Evolutionary conservation across 1,140 invertebrate genomes (phyloP), one percentile per base, ranked within the genome.

Genomic region (Zaprionus inermis): DNA sequence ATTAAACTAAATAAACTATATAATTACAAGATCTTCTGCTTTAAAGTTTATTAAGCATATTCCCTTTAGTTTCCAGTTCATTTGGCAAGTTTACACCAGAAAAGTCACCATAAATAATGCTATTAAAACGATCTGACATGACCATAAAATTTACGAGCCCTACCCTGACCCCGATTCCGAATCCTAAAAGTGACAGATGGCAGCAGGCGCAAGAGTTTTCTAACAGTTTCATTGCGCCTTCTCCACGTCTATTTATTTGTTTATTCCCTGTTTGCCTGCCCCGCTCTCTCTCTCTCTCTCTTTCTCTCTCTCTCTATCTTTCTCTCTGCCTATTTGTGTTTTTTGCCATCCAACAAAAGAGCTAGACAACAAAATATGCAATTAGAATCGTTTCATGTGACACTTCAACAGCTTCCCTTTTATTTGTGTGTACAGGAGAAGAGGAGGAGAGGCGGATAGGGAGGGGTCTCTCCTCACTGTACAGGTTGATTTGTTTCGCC

Each of bases 351-450:
- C 20, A 51, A 51, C 49, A 51, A 51, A 51, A 68, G 22, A 36
- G 11, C 12, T 16, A 49, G 73, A 30, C 65, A 76, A 73, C 68
- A 54, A 84, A 84, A 67, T 77, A 85, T 84, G 81, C 81, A 84
- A 84, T 84, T 84, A 84, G 85, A 80, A 77, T 65, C 81, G 78
- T 81, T 85, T 83, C 81, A 80, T 83, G 81, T 83, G 81, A 84
- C 81, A 83, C 76, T 83, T 77, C 44, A 68, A 41, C 68, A 59
- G 28, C 38, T 22, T 38, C 16, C 18, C 58, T 9, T 12, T 56
- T 24, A 46, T 60, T 20, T 44, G n/a, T 38, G 4, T 30, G 6
- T 18, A 6, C n/a, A 16, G 14, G 14, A 12, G 24, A 32, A 6
- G 30, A 9, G 30, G 30, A 1, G 38, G 6, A 0, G 38, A n/a